phyloP scores from a whole-genome alignment of 2,888 invertebrate species.

The Andrena trimmerana region DNA sequence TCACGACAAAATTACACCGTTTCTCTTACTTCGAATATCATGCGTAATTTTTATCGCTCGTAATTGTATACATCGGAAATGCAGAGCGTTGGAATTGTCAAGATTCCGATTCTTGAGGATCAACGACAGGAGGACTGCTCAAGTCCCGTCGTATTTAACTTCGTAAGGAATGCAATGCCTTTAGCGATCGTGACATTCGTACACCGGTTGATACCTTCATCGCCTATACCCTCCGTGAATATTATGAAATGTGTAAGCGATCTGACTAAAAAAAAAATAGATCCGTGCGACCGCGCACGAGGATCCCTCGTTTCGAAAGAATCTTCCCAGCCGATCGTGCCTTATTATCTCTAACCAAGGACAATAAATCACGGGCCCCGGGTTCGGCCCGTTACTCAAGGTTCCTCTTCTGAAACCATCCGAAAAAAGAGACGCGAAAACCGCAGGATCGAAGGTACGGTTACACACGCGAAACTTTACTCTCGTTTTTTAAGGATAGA shows the following conservation, averaged over 20 bases:
- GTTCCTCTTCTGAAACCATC: conserved; percentile 64
- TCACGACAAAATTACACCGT: conserved; percentile 21
- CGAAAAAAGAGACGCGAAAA: conserved; percentile 71
- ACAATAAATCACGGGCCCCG: conserved; percentile 72
- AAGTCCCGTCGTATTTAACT: not conserved
- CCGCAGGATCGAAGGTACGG: conserved; percentile 68
- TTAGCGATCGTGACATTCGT: not conserved
- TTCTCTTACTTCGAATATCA: conserved; percentile 43
- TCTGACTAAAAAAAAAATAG: conserved; percentile 43
- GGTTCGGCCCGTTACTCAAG: conserved; percentile 65
- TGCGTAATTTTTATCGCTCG: conserved; percentile 41
- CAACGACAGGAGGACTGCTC: not conserved
- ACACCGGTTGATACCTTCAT: conserved; percentile 2
- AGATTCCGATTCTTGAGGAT: conserved; percentile 5
- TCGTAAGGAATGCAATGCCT: not conserved
- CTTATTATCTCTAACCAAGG: conserved; percentile 72
- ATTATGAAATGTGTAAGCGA: conserved; percentile 52
- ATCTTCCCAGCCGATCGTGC: conserved; percentile 69
- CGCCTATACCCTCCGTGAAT: not conserved
- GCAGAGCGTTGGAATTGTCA: not conserved
- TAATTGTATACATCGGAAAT: conserved; percentile 44
- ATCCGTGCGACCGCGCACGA: conserved; percentile 51
- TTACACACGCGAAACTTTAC: conserved; percentile 69
- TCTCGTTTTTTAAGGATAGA: conserved; percentile 52
- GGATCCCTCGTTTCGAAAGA: conserved; percentile 68